Base-by-base conservation (phyloP, 2,113 vertebrate species). In the Ceyx cyanopectus region DNA sequence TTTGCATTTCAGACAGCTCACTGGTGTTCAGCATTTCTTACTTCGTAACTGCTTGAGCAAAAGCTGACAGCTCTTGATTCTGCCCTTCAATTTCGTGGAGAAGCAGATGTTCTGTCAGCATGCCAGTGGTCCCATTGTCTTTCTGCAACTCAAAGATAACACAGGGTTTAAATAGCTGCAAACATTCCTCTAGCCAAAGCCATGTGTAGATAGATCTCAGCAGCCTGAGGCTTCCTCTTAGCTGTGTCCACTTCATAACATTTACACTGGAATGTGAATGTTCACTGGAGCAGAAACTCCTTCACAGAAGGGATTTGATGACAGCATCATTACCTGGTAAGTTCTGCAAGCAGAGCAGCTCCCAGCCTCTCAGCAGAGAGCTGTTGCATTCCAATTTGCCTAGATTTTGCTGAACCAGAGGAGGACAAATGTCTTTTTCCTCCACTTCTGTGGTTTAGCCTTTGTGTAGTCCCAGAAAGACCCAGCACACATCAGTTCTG, bases 1-100 rank as follows among this genome's bases (percentile, higher is more conserved):
- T 83, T 65, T 40, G 58, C 68, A 34, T 48, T 63, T 83, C 24
- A 17, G n/a, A 78, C 68, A 92, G 15, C 75, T 77, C 63, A 53
- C 88, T 83, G 54, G 27, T 29, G 62, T 41, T 80, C 26, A 93
- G 87, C 73, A 80, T 90, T 92, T 66, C 98, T 99, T 99, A 99
- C 99, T 97, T 97, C 8, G 93, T 96, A 93, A 99, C 90, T 82
- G 98, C 98, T 96, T 98, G 97, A 98, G 98, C 99, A 98, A 99
- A 99, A 95, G 98, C 98, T 93, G 98, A 97, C 83, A 98, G 97
- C 78, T 99, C 99, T 94, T 98, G 97, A 95, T 98, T 99, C 95
- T 99, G 98, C 94, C 98, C 97, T 83, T 98, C 98, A 81, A 77
- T 66, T 92, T 98, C 98, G 81, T 98, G 98, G 90, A 98, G 97